Evolutionary conservation across 2,113 vertebrate species (phyloP).

Genomic region (Siniperca chuatsi): DNA sequence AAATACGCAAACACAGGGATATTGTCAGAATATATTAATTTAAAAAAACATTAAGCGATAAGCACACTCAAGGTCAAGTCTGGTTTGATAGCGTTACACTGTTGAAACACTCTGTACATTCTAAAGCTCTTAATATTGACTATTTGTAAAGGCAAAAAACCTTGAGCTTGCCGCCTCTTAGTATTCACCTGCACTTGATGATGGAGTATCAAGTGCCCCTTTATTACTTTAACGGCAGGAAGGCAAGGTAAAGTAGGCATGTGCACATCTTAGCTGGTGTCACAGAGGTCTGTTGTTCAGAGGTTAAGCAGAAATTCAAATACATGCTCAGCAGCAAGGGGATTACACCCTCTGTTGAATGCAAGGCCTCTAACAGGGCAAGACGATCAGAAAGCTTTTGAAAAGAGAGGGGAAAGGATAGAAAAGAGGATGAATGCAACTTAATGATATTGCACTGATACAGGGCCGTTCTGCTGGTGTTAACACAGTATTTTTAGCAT

Average conservation of each 20-base stretch:
- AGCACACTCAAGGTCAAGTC: too few relatives aligned
- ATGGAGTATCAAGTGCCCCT: slow-evolving; percentile 31
- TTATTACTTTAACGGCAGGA: slow-evolving; percentile 10
- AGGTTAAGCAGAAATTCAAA: slow-evolving; percentile 28
- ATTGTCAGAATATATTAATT: not conserved
- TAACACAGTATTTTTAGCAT: not conserved
- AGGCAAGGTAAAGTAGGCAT: not conserved
- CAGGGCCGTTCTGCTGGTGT: not conserved
- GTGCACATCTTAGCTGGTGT: not conserved
- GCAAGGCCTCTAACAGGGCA: not conserved
- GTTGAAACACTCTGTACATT: not conserved
- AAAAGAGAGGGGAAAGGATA: not conserved
- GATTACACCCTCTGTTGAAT: slow-evolving; percentile 14
- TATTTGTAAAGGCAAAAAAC: not conserved
- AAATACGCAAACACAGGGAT: not conserved
- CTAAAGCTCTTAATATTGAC: not conserved
- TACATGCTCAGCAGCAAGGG: slow-evolving; percentile 35
- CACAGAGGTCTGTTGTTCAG: slow-evolving; percentile 28
- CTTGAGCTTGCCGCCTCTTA: slow-evolving; percentile 7
- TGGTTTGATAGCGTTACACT: not conserved
- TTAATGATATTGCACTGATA: not conserved
- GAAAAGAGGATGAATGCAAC: not conserved
- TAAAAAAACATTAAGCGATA: not conserved
- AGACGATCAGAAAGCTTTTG: not conserved
- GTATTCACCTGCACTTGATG: not conserved